Evolutionary conservation across 2,797 vertebrate species (phyloP).

Genomic region (Cynopterus sphinx): DNA sequence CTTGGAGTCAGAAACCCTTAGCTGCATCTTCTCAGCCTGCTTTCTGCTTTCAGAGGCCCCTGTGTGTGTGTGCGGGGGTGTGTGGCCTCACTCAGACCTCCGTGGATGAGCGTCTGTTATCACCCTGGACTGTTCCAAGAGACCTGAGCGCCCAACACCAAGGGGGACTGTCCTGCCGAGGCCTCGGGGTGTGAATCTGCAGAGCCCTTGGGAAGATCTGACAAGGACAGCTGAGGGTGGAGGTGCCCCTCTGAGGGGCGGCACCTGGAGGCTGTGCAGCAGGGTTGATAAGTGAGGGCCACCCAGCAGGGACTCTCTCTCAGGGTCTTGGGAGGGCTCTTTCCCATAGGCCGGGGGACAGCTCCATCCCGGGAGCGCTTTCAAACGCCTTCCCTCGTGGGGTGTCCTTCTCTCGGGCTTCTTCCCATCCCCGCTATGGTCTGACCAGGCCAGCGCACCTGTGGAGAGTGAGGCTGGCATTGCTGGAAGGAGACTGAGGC

Average conservation of each 20-base stretch:
- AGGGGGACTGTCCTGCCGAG: background rate
- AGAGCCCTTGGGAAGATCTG: background rate
- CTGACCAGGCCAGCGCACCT: background rate
- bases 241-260: background rate
- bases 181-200: background rate
- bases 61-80: background rate
- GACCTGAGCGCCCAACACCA: background rate
- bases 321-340: background rate
- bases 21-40: no score
- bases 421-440: background rate
- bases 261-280: background rate
- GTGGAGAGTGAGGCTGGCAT: background rate
- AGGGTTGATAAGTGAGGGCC: background rate
- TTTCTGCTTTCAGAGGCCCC: background rate
- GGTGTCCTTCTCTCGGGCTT: background rate
- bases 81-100: rapidly evolving
- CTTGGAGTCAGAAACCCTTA: background rate
- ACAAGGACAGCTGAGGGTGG: background rate
- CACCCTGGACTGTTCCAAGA: background rate
- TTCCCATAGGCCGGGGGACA: rapidly evolving
- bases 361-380: rapidly evolving
- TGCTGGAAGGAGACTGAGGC: background rate
- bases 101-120: background rate
- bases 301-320: background rate
- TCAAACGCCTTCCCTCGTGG: background rate